Conservation (phyloP, 2,797 vertebrate species). For the Anabas testudineus region DNA sequence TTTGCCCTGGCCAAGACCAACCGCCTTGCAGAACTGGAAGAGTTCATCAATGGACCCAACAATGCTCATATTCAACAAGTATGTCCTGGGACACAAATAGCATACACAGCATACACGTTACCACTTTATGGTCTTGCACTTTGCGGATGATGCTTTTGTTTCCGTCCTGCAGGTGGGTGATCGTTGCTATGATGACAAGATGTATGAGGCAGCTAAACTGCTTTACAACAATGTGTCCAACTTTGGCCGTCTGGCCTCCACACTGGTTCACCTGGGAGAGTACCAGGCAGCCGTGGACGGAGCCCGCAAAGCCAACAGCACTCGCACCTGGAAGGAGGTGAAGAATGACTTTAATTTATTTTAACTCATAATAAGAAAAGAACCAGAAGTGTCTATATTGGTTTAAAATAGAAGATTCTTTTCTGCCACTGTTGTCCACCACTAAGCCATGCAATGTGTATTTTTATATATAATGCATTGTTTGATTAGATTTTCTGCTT, state of each 20-base stretch:
- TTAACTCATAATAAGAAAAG: background rate
- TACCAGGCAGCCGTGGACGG: constrained; percentile 95
- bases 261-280: constrained; percentile 93
- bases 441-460: too few relatives aligned
- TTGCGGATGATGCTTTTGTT: background rate
- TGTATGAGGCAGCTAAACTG: constrained; percentile 93
- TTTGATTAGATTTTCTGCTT: background rate
- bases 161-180: constrained; percentile 88
- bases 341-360: background rate
- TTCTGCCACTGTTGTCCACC: background rate
- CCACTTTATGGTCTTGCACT: background rate
- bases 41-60: constrained; percentile 99
- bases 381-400: background rate
- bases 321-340: constrained; percentile 95
- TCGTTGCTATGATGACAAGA: constrained; percentile 92
- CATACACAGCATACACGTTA: background rate
- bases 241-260: constrained; percentile 93
- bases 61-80: constrained; percentile 99
- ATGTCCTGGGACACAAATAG: constrained; percentile 43
- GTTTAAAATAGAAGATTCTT: background rate
- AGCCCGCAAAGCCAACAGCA: constrained; percentile 94
- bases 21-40: constrained; percentile 94
- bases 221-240: constrained; percentile 94
- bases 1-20: constrained; percentile 97
- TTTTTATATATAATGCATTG: background rate